phyloP scores from a whole-genome alignment of 2,888 invertebrate genomes.

The Mesorhabditis spiculigera region DNA sequence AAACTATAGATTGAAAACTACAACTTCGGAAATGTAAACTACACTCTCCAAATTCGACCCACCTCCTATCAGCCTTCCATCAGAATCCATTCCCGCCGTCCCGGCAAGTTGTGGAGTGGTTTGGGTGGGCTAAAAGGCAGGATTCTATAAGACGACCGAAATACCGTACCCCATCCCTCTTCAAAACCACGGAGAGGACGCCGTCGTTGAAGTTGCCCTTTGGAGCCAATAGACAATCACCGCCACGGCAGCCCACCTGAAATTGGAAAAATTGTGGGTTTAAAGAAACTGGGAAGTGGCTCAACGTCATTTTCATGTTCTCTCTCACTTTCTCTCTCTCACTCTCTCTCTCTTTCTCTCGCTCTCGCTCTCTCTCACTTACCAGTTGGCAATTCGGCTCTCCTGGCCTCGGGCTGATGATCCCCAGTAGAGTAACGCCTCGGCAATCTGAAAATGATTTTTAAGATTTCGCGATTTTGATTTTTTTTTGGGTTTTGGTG shows the following conservation, averaged over 20 bases:
- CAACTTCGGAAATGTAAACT: no score
- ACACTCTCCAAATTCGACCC: not conserved
- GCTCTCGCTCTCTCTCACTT: not conserved
- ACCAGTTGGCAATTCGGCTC: constrained; percentile 39
- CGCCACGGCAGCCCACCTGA: not conserved
- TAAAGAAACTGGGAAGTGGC: no score
- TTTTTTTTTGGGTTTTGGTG: no score
- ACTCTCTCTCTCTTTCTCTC: no score
- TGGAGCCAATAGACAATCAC: not conserved
- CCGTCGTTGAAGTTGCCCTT: constrained; percentile 8
- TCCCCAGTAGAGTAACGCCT: constrained; percentile 37
- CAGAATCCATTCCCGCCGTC: not conserved
- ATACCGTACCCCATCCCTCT: not conserved
- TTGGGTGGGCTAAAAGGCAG: no score
- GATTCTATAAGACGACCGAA: no score
- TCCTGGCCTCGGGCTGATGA: constrained; percentile 20
- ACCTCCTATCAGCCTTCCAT: not conserved
- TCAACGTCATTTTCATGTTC: no score
- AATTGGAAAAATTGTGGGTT: no score
- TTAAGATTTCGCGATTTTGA: no score
- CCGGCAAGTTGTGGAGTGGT: no score
- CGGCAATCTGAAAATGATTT: constrained; percentile 40
- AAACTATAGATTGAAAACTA: no score
- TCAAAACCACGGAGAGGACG: constrained; percentile 7
- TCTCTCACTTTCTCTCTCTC: no score